These are phyloP conservation scores for Ditula angustiorana DNA, from an alignment of 2,888 invertebrate species.

Conservation along the genomic window DNA sequence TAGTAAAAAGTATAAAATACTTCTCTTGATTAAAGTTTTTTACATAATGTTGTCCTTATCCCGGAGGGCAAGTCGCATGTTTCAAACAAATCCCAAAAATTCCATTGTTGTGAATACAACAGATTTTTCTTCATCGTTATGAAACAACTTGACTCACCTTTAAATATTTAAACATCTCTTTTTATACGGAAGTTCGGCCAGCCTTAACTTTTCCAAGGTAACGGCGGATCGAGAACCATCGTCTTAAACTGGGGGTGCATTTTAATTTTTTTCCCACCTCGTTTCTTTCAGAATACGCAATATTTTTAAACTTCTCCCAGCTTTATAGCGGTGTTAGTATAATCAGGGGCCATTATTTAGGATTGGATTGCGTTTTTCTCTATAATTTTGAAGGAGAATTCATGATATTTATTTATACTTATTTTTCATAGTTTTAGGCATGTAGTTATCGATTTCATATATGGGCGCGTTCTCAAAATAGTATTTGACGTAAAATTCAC, in stretches of 20 bases:
- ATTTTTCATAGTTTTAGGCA: no score
- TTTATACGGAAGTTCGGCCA: conserved; percentile 23
- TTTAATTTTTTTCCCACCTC: conserved; percentile 40
- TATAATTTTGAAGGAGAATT: conserved; percentile 24
- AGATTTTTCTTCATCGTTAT: conserved; percentile 19
- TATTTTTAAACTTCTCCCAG: conserved; percentile 39
- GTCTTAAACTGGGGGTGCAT: conserved; percentile 36
- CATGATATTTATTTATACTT: neutral
- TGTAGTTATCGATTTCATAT: neutral
- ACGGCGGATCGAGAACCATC: conserved; percentile 31
- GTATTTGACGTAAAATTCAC: no score
- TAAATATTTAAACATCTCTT: conserved; percentile 29
- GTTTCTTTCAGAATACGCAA: conserved; percentile 35
- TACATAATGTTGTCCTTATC: no score
- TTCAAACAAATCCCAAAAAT: neutral
- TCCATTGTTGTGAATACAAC: conserved; percentile 14
- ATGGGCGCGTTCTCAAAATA: no score
- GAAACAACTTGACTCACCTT: conserved; percentile 28
- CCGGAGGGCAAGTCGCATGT: neutral
- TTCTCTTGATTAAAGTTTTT: no score
- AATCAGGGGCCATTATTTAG: conserved; percentile 38
- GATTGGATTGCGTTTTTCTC: conserved; percentile 33
- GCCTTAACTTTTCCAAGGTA: conserved; percentile 36
- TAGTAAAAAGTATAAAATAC: no score
- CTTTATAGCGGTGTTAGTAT: conserved; percentile 38